Base-by-base conservation (phyloP, 2,113 vertebrate genomes). In the Pseudorectes ferrugineus region DNA sequence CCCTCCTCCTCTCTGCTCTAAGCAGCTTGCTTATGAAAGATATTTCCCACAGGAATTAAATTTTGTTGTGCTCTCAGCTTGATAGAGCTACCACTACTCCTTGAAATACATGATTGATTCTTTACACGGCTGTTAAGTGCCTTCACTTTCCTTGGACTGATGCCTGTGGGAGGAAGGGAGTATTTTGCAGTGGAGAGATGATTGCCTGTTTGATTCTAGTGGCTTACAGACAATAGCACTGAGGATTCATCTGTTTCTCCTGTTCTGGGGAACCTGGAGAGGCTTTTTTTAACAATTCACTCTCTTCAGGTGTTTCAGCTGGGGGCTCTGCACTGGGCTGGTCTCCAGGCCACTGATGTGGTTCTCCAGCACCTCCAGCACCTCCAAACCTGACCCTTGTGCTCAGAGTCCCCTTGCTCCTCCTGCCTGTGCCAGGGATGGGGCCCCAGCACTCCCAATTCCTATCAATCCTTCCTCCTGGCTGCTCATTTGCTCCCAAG, bases 61-160 rank as follows among this genome's bases (percentile, higher is more conserved):
- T 96, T 96, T 94, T 94, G 92, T 88, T 96, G 75, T 95, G 85
- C 88, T 96, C 92, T 96, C 94, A 92, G 92, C 92, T 88, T 97
- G 92, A 94, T 77, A 93, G 92, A 96, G 72, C 93, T 63, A 78
- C 94, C 0, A 13, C 91, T 91, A 85, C 92, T 93, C 87, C 89
- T 97, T 96, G 94, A 97, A 97, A 97, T 91, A 96, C 93, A 81
- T 96, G 95, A 96, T 95, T 97, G 95, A 96, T 97, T 96, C 96
- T 96, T 96, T 96, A 94, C 93, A 93, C 2, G 61, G 67, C 94
- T 96, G 93, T 93, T 97, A 97, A 95, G 94, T 97, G 88, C 92
- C 93, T 97, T 95, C 90, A 57, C 90, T 94, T 94, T 92, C 93
- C 78, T 95, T 96, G 94, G 93, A 93, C 94, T 95, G 94, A 96